Conservation (phyloP, 2,113 vertebrate species). For the Antechinus flavipes region DNA sequence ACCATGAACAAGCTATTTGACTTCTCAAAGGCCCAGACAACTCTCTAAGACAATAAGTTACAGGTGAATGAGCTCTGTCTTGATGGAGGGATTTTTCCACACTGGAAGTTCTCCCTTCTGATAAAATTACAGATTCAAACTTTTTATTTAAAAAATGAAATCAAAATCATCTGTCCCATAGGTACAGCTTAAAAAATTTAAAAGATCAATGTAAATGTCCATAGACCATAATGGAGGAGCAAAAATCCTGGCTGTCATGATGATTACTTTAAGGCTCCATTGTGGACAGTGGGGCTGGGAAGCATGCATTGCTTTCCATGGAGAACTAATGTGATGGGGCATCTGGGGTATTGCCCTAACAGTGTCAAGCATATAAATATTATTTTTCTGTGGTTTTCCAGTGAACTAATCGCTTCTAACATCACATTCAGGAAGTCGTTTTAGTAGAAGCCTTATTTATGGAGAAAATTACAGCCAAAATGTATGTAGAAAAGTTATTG, state of each 20-base stretch:
- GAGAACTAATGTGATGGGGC: not conserved
- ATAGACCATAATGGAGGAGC: slow-evolving; percentile 14
- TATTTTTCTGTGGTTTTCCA: slow-evolving; percentile 67
- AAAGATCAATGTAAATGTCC: not conserved
- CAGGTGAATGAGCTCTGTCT: not conserved
- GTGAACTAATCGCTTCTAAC: slow-evolving; percentile 58
- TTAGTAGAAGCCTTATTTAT: slow-evolving; percentile 67
- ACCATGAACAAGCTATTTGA: not conserved
- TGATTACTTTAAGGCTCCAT: slow-evolving; percentile 19
- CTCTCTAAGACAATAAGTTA: not conserved
- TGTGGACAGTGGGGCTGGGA: not conserved
- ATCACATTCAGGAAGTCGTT: slow-evolving; percentile 66
- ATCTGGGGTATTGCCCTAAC: slow-evolving; percentile 34
- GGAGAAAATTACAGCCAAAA: slow-evolving; percentile 68
- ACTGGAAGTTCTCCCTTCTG: not conserved
- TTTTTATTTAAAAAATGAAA: not conserved
- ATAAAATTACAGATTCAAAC: not conserved
- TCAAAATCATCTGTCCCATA: not conserved
- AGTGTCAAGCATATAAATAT: slow-evolving; percentile 62
- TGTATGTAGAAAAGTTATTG: slow-evolving; percentile 58
- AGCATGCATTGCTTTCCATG: not conserved
- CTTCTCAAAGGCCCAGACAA: not conserved
- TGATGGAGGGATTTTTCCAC: not conserved
- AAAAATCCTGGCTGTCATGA: not conserved
- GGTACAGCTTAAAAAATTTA: not conserved